Conservation (phyloP, 2,888 invertebrate genomes). For the Drosophila tanythrix region DNA sequence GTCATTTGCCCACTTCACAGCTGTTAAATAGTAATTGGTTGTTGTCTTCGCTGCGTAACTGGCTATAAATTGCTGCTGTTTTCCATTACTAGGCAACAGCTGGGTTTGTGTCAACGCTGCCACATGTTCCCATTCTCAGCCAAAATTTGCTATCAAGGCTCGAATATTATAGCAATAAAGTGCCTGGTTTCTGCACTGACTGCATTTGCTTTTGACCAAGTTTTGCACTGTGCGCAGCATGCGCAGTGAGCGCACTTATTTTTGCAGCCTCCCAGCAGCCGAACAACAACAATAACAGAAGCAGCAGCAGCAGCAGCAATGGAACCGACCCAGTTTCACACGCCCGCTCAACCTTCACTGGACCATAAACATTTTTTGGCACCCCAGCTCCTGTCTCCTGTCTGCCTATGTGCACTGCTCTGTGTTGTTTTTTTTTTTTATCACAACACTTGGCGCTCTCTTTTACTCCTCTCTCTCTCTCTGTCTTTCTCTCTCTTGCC, state of each 20-base stretch:
- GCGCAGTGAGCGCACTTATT: slow-evolving; percentile 50
- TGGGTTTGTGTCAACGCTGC: background rate
- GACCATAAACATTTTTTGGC: slow-evolving; percentile 53
- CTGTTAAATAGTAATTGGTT: background rate
- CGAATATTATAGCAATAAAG: background rate
- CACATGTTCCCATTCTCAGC: background rate
- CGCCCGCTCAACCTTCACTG: slow-evolving; percentile 45
- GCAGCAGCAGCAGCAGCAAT: background rate
- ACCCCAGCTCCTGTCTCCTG: slow-evolving; percentile 36
- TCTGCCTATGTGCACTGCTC: slow-evolving; percentile 18
- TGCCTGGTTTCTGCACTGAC: slow-evolving; percentile 17
- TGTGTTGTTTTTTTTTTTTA: slow-evolving; percentile 39
- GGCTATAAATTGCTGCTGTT: background rate
- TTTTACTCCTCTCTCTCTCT: slow-evolving; percentile 7
- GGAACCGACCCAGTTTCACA: slow-evolving; percentile 55
- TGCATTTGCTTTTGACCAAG: slow-evolving; percentile 3
- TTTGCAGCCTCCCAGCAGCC: slow-evolving; percentile 49
- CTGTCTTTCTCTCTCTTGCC: background rate
- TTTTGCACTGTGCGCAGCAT: slow-evolving; percentile 26
- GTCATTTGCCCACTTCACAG: background rate
- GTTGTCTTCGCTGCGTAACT: background rate
- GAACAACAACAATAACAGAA: slow-evolving; percentile 13
- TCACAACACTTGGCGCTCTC: slow-evolving; percentile 64
- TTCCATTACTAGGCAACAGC: accelerated
- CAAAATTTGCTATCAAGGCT: background rate